Evolutionary conservation across 1,140 invertebrate species (phyloP), one percentile per base, ranked within the genome.

Genomic region (Leptinotarsa texana): DNA sequence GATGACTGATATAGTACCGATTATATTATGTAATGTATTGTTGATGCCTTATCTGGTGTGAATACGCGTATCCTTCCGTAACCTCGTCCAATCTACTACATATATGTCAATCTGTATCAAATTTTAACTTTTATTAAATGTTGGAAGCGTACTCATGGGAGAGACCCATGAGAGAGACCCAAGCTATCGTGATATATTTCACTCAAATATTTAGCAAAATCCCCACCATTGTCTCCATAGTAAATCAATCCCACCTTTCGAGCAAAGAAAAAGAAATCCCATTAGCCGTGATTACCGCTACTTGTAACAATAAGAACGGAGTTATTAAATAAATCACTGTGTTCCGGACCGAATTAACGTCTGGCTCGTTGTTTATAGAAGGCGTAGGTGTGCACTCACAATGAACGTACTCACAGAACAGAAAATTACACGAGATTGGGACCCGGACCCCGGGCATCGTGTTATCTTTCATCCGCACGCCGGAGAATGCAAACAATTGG

Each of bases 251-350:
- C 51, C 51, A 57, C 51, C 15, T 57, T 57, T 57, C 51, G 15
- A 57, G 69, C 21, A 57, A 27, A 57, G 69, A 73, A 48, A 69
- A 74, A 74, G 66, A 68, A 68, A 74, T 49, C 22, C 61, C 63
- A 74, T 73, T 47, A 73, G 72, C 18, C 76, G 76, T 76, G 76
- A 79, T 81, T 77, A 77, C 76, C 62, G 76, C 78, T 79, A 81
- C 77, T 81, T 82, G 80, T 76, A 80, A 81, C 80, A 82, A 81
- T 80, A 77, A 78, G 74, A 77, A 73, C 69, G 74, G 75, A 78
- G 71, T 80, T 79, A 80, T 82, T 80, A 80, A 76, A 80, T 82
- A 82, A 82, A 82, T 82, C 81, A 82, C 79, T 79, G 81, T 76
- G 78, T 82, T 82, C 80, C 81, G 81, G 79, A 75, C 70, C 73